Base-by-base conservation (phyloP, 2,113 vertebrate species). In the Ciconia boyciana region DNA sequence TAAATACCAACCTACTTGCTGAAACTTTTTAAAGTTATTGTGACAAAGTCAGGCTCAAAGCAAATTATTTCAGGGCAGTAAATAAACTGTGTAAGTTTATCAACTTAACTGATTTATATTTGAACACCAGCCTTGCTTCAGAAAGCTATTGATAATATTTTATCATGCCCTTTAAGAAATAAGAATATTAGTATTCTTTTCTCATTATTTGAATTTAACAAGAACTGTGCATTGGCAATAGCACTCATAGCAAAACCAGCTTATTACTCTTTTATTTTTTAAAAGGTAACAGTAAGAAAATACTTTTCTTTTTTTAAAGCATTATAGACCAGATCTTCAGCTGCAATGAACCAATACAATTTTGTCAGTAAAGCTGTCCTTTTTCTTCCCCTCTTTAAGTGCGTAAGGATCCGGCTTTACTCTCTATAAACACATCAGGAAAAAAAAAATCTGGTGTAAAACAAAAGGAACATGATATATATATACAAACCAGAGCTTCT, bases 401-500 rank as follows among this genome's bases (percentile, higher is more conserved):
- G 36, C 3, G 3, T 34, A 46, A 69, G 39, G 43, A 83, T 83
- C 21, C 11, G 8, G 36, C 32, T 61, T 95, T 81, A 78, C n/a
- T 83, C 29, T 55, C 22, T 39, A 22, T 26, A 39, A 90, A 83
- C 49, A 58, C 4, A 48, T 39, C 16, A 36, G 65, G 46, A 29
- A 15, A 75, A 72, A 72, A 68, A 36, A 49, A 31, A 17, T 11
- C 3, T 6, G 6, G 16, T 19, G 61, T 26, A 92, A 81, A 89
- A 39, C 25, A 79, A 29, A 82, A 95, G 91, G 60, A 83, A 94
- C 13, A 26, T 0, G 3, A 20, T 32, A 28, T 9, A 49, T 11
- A 18, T 78, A 97, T 98, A 99, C 99, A 98, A 98, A 99, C 99
- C 99, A 99, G 98, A 99, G 99, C 88, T 99, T 99, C 95, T 98